phyloP scores from a whole-genome alignment of 2,797 vertebrate genomes.

The Sebastes diploproa region DNA sequence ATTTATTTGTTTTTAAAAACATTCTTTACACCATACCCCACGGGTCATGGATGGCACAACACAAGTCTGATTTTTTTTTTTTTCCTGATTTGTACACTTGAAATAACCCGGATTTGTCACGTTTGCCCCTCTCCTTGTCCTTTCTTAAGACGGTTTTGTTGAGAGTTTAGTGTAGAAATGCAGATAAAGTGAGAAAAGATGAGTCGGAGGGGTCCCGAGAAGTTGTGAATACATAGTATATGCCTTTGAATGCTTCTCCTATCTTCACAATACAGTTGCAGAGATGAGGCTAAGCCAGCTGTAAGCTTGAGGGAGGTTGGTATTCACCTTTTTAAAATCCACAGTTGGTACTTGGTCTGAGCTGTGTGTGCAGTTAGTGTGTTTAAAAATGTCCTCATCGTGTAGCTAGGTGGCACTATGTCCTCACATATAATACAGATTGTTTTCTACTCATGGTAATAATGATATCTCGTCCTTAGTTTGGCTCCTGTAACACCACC shows the following conservation, averaged over 20 bases:
- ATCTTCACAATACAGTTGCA: not conserved
- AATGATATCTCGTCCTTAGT: conserved; percentile 36
- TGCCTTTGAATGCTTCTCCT: not conserved
- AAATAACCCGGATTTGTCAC: not conserved
- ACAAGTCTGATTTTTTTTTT: not conserved
- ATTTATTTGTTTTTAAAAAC: conserved; percentile 4
- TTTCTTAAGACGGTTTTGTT: not conserved
- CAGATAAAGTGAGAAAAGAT: not conserved
- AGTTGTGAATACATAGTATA: not conserved
- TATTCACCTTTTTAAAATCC: not conserved
- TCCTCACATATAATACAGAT: not conserved
- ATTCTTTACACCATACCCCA: not conserved
- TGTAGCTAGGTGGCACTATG: conserved; percentile 30
- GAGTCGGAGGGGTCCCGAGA: not conserved
- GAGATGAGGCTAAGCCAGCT: not conserved
- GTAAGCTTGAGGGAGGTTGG: not conserved
- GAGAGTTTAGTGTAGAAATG: not conserved
- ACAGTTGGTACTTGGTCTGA: not conserved
- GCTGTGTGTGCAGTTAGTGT: not conserved
- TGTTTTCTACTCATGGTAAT: not conserved
- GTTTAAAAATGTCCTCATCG: conserved; percentile 11
- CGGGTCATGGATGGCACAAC: not conserved
- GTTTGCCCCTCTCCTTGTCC: not conserved
- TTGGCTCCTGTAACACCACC: conserved; percentile 55
- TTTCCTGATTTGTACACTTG: not conserved